phyloP scores from a whole-genome alignment of 2,888 invertebrate species.

The Zhuqinia jingwanae region DNA sequence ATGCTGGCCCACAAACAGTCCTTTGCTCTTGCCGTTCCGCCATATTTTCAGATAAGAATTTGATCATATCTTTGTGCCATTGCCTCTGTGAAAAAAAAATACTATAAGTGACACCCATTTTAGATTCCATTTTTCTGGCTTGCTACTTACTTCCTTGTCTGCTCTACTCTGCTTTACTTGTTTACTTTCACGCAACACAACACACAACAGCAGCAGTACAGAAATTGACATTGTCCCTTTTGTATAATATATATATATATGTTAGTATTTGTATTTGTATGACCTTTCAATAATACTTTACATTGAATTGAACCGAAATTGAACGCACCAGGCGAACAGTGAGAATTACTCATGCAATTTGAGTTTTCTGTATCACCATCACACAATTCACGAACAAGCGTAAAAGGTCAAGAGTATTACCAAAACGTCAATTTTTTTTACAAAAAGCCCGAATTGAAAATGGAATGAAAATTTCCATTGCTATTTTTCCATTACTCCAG shows the following conservation, averaged over 20 bases:
- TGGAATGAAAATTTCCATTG: slow-evolving; percentile 46
- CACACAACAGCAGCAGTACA: too few relatives aligned
- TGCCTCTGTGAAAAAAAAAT: neutral
- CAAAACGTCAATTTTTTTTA: slow-evolving; percentile 17
- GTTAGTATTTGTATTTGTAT: slow-evolving; percentile 23
- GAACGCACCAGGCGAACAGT: too few relatives aligned
- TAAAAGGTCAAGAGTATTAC: slow-evolving; percentile 44
- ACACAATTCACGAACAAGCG: neutral
- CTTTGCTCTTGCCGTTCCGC: too few relatives aligned
- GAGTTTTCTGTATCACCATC: neutral
- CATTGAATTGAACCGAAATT: too few relatives aligned
- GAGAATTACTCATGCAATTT: slow-evolving; percentile 19
- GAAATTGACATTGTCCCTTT: too few relatives aligned
- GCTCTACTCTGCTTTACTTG: too few relatives aligned
- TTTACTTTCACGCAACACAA: neutral
- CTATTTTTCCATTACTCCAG: slow-evolving; percentile 43
- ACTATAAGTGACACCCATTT: neutral
- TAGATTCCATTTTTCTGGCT: slow-evolving; percentile 24
- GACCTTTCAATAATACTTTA: slow-evolving; percentile 31
- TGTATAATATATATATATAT: too few relatives aligned
- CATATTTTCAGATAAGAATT: neutral
- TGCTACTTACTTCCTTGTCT: neutral
- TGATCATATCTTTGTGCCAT: neutral
- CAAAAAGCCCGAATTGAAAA: slow-evolving; percentile 26
- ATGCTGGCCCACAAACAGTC: neutral